These are phyloP conservation scores for Chaenocephalus aceratus DNA, from an alignment of 2,113 vertebrate genomes.

Conservation along the genomic window DNA sequence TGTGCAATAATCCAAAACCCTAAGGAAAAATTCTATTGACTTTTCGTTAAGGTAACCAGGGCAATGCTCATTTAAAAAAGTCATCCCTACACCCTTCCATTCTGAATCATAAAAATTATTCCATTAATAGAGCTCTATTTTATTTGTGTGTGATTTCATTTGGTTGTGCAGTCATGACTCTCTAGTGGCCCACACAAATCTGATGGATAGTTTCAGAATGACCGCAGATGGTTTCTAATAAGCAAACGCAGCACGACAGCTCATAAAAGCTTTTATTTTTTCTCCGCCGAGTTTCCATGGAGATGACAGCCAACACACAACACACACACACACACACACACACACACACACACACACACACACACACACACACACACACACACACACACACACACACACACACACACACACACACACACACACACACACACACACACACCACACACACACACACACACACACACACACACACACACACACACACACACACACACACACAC, in stretches of 20 bases:
- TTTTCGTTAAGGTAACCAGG: no score
- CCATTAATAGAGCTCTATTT: neutral
- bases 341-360: no score
- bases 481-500: no score
- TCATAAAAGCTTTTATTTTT: neutral
- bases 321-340: neutral
- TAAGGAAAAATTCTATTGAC: no score
- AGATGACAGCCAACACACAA: slow-evolving; percentile 4
- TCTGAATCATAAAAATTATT: neutral
- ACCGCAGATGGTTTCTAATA: slow-evolving; percentile 11
- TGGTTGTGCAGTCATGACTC: neutral
- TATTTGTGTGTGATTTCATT: neutral
- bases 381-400: no score
- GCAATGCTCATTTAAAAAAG: no score
- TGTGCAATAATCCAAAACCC: no score
- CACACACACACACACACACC: no score
- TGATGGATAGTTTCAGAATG: neutral
- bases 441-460: no score
- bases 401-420: no score
- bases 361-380: no score
- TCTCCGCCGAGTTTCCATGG: slow-evolving; percentile 27
- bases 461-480: no score
- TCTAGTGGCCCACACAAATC: neutral
- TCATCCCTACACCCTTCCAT: neutral
- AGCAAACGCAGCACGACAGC: neutral